phyloP scores from a whole-genome alignment of 2,797 vertebrate genomes.

The Malacoctenus gilli region DNA sequence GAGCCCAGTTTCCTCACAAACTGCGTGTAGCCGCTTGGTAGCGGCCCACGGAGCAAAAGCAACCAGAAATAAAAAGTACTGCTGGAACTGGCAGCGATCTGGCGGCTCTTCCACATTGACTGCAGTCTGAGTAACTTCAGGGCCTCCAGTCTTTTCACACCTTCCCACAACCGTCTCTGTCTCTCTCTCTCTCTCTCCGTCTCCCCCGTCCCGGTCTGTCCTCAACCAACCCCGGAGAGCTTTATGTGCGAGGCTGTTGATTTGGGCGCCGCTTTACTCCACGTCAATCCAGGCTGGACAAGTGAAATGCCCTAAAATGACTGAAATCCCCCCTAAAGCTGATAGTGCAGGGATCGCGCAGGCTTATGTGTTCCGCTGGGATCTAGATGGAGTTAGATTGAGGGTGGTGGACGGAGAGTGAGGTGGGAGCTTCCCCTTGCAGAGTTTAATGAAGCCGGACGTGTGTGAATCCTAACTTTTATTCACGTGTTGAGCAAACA shows the following conservation, averaged over 20 bases:
- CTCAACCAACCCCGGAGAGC: slow-evolving; percentile 55
- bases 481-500: background rate
- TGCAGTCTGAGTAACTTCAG: slow-evolving; percentile 51
- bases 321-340: slow-evolving; percentile 73
- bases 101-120: slow-evolving; percentile 50
- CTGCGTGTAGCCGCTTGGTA: no score
- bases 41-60: no score
- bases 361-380: slow-evolving; percentile 70
- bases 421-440: background rate
- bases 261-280: slow-evolving; percentile 67
- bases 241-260: slow-evolving; percentile 61
- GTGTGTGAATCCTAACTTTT: slow-evolving; percentile 1
- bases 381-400: slow-evolving; percentile 57
- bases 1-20: no score
- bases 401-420: background rate
- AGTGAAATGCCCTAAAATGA: slow-evolving; percentile 71
- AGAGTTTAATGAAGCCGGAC: slow-evolving; percentile 32
- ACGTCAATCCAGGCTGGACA: slow-evolving; percentile 70
- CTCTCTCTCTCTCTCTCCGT: slow-evolving; percentile 12
- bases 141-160: slow-evolving; percentile 48
- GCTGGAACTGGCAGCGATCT: slow-evolving; percentile 26
- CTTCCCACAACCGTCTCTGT: slow-evolving; percentile 20
- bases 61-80: no score
- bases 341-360: slow-evolving; percentile 68
- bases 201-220: slow-evolving; percentile 55